Evolutionary conservation across 1,140 invertebrate species (phyloP).

Genomic region (Drosophila bocki): DNA sequence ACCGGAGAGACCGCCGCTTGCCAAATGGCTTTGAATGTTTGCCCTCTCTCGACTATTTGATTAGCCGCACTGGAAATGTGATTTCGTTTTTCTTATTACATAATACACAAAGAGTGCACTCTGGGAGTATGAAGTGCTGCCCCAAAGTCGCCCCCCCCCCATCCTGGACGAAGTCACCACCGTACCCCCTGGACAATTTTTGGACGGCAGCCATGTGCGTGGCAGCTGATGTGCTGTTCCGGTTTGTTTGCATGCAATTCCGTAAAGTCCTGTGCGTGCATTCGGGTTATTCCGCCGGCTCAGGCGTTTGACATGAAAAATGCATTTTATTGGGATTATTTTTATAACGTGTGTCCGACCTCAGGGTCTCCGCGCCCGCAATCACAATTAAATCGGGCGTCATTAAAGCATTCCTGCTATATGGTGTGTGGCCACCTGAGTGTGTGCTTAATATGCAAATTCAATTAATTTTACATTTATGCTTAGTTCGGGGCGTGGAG

Average conservation of each 20-base stretch:
- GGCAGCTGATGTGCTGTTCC: slow-evolving; percentile 34
- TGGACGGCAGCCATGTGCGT: slow-evolving; percentile 36
- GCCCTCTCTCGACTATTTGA: slow-evolving; percentile 61
- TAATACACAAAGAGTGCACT: slow-evolving; percentile 45
- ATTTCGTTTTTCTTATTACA: slow-evolving; percentile 68
- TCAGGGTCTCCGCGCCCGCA: slow-evolving; percentile 4
- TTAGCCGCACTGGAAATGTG: slow-evolving; percentile 56
- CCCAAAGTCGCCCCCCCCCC: neutral
- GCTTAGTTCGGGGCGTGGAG: slow-evolving; percentile 44
- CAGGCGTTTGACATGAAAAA: slow-evolving; percentile 83
- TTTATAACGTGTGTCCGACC: slow-evolving; percentile 71
- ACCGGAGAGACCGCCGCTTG: slow-evolving; percentile 18
- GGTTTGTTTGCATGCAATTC: slow-evolving; percentile 81
- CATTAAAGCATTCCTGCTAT: slow-evolving; percentile 39
- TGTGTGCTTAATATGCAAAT: slow-evolving; percentile 67
- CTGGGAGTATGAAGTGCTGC: neutral
- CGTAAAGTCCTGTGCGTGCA: slow-evolving; percentile 81
- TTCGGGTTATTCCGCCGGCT: slow-evolving; percentile 80
- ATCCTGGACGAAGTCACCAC: neutral
- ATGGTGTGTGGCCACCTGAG: neutral
- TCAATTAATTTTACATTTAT: slow-evolving; percentile 79
- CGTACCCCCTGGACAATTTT: slow-evolving; percentile 21
- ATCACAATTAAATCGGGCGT: slow-evolving; percentile 56
- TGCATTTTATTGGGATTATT: slow-evolving; percentile 84
- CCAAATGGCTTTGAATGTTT: slow-evolving; percentile 58